A percentile compares a stretch with the other conserved stretches of the same genome.
Conservation (phyloP, 2,113 vertebrate species). For the Anguilla japonica region DNA sequence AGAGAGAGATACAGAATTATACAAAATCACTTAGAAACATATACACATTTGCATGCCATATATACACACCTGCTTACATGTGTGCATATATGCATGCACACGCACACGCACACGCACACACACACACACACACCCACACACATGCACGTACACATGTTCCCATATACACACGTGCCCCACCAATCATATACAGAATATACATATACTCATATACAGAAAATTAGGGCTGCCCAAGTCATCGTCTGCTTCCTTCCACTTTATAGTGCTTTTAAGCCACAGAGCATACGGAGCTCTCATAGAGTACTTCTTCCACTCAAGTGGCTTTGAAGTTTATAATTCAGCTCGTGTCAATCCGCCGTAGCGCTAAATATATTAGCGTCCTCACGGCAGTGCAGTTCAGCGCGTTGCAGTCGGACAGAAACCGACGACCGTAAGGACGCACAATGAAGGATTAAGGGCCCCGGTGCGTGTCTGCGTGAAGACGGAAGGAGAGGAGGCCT, state of each 20-base stretch:
- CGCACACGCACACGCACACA: too few species aligned
- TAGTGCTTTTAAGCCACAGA: too few species aligned
- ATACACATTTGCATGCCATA: neutral
- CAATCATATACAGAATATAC: too few species aligned
- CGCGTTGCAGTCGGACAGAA: neutral
- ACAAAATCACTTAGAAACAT: neutral
- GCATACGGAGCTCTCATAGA: too few species aligned
- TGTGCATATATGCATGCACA: neutral
- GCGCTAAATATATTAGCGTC: neutral
- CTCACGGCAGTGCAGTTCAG: neutral
- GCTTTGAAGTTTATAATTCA: neutral
- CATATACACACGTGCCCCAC: too few species aligned
- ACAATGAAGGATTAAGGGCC: too few species aligned
- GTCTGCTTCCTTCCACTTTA: too few species aligned
- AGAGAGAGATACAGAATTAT: neutral
- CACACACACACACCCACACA: too few species aligned
- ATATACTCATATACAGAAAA: too few species aligned
- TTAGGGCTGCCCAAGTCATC: too few species aligned
- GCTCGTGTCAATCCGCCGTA: neutral
- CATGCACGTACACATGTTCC: too few species aligned
- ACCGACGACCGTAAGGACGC: neutral
- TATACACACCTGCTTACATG: neutral
- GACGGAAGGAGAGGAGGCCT: conserved; percentile 3
- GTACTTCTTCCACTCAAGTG: too few species aligned
- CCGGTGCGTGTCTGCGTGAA: neutral